Evolutionary conservation across 2,113 vertebrate genomes (phyloP), one percentile per base, ranked within the genome.

Genomic region (Phrynocephalus versicolor): DNA sequence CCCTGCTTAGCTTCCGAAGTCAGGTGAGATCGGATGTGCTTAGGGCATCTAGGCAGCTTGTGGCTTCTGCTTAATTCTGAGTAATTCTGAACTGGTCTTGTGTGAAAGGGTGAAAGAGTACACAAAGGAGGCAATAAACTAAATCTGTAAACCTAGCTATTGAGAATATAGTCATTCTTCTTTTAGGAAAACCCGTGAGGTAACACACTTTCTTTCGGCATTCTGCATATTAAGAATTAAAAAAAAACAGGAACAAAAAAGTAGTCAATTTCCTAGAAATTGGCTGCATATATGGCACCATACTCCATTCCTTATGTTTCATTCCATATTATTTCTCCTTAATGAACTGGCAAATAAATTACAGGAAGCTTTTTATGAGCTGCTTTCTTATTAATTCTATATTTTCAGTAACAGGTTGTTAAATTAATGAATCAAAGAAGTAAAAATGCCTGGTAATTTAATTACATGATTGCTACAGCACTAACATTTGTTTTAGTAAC

Each of bases 301-400:
- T 0, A 62, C 0, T 2, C 4, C 19, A 45, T 58, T 88, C 75
- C 74, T 64, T 16, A 45, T 14, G 76, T 71, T 81, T 37, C 86
- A 81, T 80, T 86, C 21, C 81, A 81, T 83, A 13, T 87, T 79
- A 89, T 27, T 93, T 88, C 83, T 90, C 69, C 88, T 92, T 94
- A 92, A 94, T 90, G 90, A 94, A 89, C 72, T 92, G 90, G 85
- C 79, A 93, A 91, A 93, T 91, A 94, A 92, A 94, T 93, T 88
- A 90, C 74, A 90, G 81, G 89, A 91, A 86, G 37, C 75, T 67
- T 88, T 91, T 91, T 89, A 87, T 87, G 88, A 89, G 71, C 74
- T 80, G 72, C 37, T 85, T 89, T 64, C 88, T 92, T 93, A 94
- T 94, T 93, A 94, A 95, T 93, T 93, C 84, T 62, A 19, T 88